Conservation (phyloP, 2,888 invertebrate species). For the Stomorhina lunata region DNA sequence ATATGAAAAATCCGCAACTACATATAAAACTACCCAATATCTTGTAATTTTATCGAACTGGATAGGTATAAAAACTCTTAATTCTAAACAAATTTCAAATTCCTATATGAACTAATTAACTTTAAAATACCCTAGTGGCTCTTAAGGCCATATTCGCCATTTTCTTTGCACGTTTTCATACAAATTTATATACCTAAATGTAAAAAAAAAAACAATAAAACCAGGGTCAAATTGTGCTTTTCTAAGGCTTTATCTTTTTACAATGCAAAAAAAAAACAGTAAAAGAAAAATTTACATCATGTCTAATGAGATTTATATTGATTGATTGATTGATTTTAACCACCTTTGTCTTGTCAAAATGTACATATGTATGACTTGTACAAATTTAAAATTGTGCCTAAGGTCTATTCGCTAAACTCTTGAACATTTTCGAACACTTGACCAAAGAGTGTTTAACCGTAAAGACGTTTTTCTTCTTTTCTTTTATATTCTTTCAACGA, state of each 20-base stretch:
- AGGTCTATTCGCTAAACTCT: no score
- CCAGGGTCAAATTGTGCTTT: slow-evolving; percentile 38
- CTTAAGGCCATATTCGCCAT: background rate
- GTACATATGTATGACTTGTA: background rate
- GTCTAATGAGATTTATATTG: slow-evolving; percentile 58
- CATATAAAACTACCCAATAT: no score
- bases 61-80: no score
- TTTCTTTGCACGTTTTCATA: background rate
- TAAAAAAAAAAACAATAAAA: slow-evolving; percentile 24
- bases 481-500: background rate
- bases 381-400: slow-evolving; percentile 21
- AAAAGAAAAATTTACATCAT: background rate
- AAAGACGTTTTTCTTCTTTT: slow-evolving; percentile 45
- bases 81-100: no score
- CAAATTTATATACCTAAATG: slow-evolving; percentile 23
- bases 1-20: no score
- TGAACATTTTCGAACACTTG: no score
- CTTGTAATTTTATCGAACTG: no score
- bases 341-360: background rate
- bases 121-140: background rate
- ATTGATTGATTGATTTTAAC: slow-evolving; percentile 14
- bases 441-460: slow-evolving; percentile 29
- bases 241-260: slow-evolving; percentile 39
- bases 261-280: background rate
- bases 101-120: slow-evolving; percentile 2